Base-by-base conservation (phyloP, 2,888 invertebrate species). In the Hypsopygia costalis region DNA sequence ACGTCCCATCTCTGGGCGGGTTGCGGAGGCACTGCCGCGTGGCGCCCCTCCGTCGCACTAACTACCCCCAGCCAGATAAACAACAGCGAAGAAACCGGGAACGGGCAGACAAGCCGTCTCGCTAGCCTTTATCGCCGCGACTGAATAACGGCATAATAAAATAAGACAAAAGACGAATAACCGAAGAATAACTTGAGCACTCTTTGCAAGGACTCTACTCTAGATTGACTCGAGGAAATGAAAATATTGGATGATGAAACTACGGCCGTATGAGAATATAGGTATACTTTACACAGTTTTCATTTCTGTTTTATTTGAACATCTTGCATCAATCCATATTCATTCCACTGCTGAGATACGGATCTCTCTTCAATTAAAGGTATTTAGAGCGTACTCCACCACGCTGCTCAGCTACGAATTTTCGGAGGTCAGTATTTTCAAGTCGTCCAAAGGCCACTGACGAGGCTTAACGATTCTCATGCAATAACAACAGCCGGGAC, bases 91-190 rank as follows among this genome's bases (percentile, higher is more conserved):
- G 78, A 76, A 79, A 79, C 80, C 74, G 78, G 80, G 78, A 75
- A 81, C 79, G 67, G 66, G 76, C 80, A 86, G 88, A 88, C 88
- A 87, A 81, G 81, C 85, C 85, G 88, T 88, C 88, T 86, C 86
- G 80, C 78, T 79, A 69, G 70, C 76, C 74, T 76, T 77, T 76
- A 73, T 73, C 69, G 70, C 70, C 65, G 63, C 64, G 60, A 65
- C 70, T 69, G 69, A 76, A 67, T 73, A 77, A 77, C 72, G 64
- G 65, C 60, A 67, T 79, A 75, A 80, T 81, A 81, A 80, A 81
- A 81, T 80, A 83, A 82, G 72, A 76, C 81, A 81, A 81, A 81
- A 82, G 77, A 75, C 67, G 70, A 68, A 77, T 73, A 69, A 67
- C 72, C 62, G 62, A 65, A 63, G 58, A 64, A 69, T 61, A 56